Conservation (phyloP, 2,888 invertebrate genomes). For the Chesias legatella region DNA sequence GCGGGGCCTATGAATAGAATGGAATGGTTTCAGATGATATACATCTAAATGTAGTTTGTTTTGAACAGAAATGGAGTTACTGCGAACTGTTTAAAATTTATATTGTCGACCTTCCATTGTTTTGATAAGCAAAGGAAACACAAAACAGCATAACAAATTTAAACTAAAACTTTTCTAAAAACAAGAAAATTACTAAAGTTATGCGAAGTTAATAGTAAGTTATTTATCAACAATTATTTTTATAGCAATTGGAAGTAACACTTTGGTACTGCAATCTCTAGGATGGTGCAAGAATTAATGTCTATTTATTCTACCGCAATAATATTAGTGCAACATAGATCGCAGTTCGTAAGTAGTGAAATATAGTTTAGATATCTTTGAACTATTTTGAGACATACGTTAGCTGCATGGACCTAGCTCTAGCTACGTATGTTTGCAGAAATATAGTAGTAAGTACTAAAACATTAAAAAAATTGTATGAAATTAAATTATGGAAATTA, state of each 20-base stretch:
- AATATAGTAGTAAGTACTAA: too few relatives aligned
- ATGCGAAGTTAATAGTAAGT: background rate
- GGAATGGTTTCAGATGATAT: conserved; percentile 7
- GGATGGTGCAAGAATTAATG: conserved; percentile 17
- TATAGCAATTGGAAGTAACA: conserved; percentile 16
- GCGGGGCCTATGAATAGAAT: conserved; percentile 3
- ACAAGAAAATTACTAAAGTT: conserved; percentile 7
- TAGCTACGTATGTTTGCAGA: too few relatives aligned
- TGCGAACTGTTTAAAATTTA: conserved; percentile 2
- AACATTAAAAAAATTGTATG: too few relatives aligned
- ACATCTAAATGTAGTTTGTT: conserved; percentile 11
- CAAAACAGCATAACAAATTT: background rate
- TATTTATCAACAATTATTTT: conserved; percentile 1
- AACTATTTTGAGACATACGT: too few relatives aligned
- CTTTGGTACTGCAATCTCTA: conserved; percentile 17
- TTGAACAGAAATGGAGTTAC: conserved; percentile 10
- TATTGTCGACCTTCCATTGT: conserved; percentile 5
- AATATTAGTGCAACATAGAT: conserved; percentile 16
- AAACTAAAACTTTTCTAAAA: too few relatives aligned
- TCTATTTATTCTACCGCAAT: conserved; percentile 12
- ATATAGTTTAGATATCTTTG: too few relatives aligned
- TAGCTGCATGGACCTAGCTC: too few relatives aligned
- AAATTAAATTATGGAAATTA: too few relatives aligned
- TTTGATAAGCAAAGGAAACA: background rate
- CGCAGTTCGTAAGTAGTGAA: too few relatives aligned